Base-by-base conservation (phyloP, 2,797 vertebrate genomes). In the Eospalax fontanierii region DNA sequence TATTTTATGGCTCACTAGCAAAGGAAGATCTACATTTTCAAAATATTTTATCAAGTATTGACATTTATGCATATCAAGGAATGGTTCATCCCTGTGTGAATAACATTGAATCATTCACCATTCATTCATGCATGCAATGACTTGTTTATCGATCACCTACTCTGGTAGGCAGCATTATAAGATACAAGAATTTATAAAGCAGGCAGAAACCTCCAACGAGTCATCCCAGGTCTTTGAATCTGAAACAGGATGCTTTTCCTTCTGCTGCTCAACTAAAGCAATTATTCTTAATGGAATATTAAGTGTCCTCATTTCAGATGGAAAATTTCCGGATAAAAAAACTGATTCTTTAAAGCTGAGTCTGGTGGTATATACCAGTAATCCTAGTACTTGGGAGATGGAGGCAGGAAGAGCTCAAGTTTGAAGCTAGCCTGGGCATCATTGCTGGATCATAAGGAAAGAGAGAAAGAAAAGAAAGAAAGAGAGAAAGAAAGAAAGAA, bases 1-100 rank as follows among this genome's bases (percentile, higher is more conserved):
- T 85, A 63, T 68, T 78, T 95, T 78, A 22, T 65, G 90, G 38
- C 54, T 63, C n/a, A 90, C 83, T 63, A 89, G 74, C 46, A 70
- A 89, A 40, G 4, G 33, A 85, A 54, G 46, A 43, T 35, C 30
- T 70, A 19, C 4, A 68, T 35, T 61, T 84, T 12, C 19, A 93
- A 88, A 57, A 82, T 7, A 70, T 40, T 90, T 66, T 81, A 15
- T 6, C 74, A 57, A 84, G 66, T 71, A 12, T 33, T 87, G 11
- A 40, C 68, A 40, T 22, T 89, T 78, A 35, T 18, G 18, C 40
- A 38, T 74, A 43, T 24, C 61, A 54, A 61, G 66, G 30, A 71
- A 71, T 30, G 74, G 11, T 57, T 80, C 70, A 61, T 75, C 16
- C 2, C n/a, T 90, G 76, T 85, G 70, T 78, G 74, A 81, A 80